Evolutionary conservation across 1,140 invertebrate species (phyloP).

Genomic region (Eciton burchellii): DNA sequence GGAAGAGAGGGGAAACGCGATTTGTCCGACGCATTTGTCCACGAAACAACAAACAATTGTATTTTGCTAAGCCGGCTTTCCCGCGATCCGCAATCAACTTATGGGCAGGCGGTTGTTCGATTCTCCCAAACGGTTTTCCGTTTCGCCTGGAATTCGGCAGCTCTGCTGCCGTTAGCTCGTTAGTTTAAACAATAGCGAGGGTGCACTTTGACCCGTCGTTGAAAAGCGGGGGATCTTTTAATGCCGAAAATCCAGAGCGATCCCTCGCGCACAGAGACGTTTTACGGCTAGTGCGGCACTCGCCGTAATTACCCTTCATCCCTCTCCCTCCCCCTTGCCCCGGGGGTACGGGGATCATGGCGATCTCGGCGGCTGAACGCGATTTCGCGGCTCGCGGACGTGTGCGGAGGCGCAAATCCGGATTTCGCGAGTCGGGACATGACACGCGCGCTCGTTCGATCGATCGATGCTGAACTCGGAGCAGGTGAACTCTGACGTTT

Average conservation of each 20-base stretch:
- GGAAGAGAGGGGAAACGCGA: background rate
- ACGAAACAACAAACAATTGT: background rate
- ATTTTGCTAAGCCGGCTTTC: too few relatives aligned
- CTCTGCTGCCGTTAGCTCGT: too few relatives aligned
- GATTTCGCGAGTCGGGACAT: slow-evolving; percentile 33
- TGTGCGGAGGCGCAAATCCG: slow-evolving; percentile 38
- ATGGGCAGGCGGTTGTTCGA: too few relatives aligned
- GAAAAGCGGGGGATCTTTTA: background rate
- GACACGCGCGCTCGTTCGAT: slow-evolving; percentile 17
- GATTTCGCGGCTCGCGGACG: slow-evolving; percentile 40
- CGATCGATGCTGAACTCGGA: slow-evolving; percentile 34
- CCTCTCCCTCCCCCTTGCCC: background rate
- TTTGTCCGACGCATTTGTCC: background rate
- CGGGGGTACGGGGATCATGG: background rate
- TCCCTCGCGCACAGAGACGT: background rate
- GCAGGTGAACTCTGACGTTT: slow-evolving; percentile 48
- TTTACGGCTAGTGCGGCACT: background rate
- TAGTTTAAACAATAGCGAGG: too few relatives aligned
- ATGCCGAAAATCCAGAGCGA: background rate
- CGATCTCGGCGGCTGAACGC: background rate
- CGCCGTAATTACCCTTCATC: background rate
- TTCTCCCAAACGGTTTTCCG: too few relatives aligned
- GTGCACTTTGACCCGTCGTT: background rate
- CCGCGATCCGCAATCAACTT: too few relatives aligned
- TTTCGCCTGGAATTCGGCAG: too few relatives aligned